Evolutionary conservation across 1,140 invertebrate genomes (phyloP), one percentile per base, ranked within the genome.

Genomic region (Chymomyza costata): DNA sequence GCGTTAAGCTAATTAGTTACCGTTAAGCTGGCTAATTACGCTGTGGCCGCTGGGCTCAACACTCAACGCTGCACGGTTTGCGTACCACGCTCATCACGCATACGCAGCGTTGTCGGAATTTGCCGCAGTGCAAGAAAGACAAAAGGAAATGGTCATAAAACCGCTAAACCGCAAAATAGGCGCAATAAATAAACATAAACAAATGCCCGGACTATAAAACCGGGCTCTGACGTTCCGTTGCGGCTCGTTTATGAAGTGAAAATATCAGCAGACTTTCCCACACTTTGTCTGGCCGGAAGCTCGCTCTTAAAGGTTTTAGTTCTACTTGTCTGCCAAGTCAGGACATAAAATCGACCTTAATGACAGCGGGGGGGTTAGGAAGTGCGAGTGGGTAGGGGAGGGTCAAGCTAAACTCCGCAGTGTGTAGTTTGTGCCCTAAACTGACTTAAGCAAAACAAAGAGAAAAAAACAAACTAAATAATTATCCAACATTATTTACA

Each of bases 401-500:
- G 25, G 5, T 28, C 5, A 28, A 28, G 25, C 25, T 28, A 6
- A 28, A 6, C 25, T 28, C 25, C 25, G 10, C 10, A 6, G 25
- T n/a, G 47, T 58, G 32, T 47, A 53, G 44, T 48, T 52, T 45
- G 31, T 59, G 59, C 43, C 44, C 51, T 59, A 51, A 73, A 76
- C 59, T 62, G 55, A 32, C 59, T 46, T 51, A 34, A 56, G 48
- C 43, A 38, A 16, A 13, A 34, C 30, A 57, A 46, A 38, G 46
- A 48, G 21, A 7, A 15, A 35, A 41, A 41, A 41, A 37, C 41
- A 80, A 78, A 78, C 71, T 76, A 78, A 78, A 80, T 80, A 78
- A 78, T 78, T 78, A 78, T 80, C 67, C 43, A 61, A 68, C 73
- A 80, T 78, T 80, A 78, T 80, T 78, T 80, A 78, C 73, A 80